These are phyloP conservation scores for Tachina lurida DNA, from an alignment of 2,888 invertebrate genomes.

Conservation along the genomic window DNA sequence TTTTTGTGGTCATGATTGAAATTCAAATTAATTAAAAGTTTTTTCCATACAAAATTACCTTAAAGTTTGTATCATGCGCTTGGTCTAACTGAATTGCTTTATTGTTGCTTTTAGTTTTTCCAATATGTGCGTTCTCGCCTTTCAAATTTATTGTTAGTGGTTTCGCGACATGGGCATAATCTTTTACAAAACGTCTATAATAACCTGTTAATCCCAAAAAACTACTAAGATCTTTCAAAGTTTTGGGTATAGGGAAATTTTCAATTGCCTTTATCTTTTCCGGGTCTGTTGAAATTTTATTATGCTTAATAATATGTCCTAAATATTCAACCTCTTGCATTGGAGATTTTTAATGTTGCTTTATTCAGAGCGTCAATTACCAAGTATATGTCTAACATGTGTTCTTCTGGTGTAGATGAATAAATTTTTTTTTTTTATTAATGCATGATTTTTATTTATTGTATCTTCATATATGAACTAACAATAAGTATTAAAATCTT, in stretches of 20 bases:
- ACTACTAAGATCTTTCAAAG: background rate
- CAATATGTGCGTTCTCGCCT: constrained; percentile 26
- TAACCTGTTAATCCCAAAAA: too few relatives aligned
- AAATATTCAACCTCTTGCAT: constrained; percentile 25
- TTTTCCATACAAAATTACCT: too few relatives aligned
- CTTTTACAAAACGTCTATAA: background rate
- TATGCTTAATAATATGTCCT: too few relatives aligned
- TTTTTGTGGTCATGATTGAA: too few relatives aligned
- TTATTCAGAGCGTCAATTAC: constrained; percentile 24
- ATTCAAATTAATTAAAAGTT: too few relatives aligned
- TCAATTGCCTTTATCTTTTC: too few relatives aligned
- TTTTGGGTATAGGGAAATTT: background rate
- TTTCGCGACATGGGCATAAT: constrained; percentile 24
- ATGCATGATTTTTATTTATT: too few relatives aligned
- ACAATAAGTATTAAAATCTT: too few relatives aligned
- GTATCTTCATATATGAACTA: too few relatives aligned
- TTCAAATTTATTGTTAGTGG: constrained; percentile 23
- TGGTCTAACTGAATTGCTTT: background rate
- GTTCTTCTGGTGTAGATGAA: constrained; percentile 33
- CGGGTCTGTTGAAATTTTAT: too few relatives aligned
- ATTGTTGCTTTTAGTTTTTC: constrained; percentile 5
- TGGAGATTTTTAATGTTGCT: constrained; percentile 7
- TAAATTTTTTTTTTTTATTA: too few relatives aligned
- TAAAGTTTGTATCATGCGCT: too few relatives aligned
- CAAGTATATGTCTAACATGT: constrained; percentile 4